These are phyloP conservation scores for Thera obeliscata DNA, from an alignment of 2,888 invertebrate species.

Conservation along the genomic window DNA sequence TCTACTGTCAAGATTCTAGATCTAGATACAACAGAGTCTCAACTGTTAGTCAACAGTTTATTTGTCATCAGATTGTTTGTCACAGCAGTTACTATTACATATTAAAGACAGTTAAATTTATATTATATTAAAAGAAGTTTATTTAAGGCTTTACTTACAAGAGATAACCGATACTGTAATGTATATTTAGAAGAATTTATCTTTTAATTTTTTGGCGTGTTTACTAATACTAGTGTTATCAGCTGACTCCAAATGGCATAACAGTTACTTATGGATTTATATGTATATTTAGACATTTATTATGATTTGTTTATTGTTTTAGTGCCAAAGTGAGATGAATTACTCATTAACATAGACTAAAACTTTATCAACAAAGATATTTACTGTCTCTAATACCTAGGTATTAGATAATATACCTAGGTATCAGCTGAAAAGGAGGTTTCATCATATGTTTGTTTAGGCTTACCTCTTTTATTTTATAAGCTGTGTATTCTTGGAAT, in stretches of 20 bases:
- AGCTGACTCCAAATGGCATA: slow-evolving; percentile 65
- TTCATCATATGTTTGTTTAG: no score
- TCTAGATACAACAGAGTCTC: no score
- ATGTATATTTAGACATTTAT: slow-evolving; percentile 68
- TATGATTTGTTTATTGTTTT: slow-evolving; percentile 48
- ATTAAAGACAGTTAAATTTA: no score
- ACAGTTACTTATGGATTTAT: slow-evolving; percentile 67
- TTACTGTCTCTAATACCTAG: neutral
- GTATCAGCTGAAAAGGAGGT: no score
- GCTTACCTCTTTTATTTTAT: no score
- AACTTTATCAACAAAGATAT: neutral
- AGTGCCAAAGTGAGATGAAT: slow-evolving; percentile 43
- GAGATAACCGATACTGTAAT: slow-evolving; percentile 53
- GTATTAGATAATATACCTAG: no score
- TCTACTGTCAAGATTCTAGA: no score
- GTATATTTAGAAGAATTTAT: slow-evolving; percentile 62
- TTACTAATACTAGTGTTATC: slow-evolving; percentile 43
- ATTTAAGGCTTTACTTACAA: slow-evolving; percentile 34
- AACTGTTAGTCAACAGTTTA: no score
- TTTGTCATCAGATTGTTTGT: no score
- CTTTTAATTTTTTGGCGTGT: slow-evolving; percentile 34
- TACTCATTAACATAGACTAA: slow-evolving; percentile 16
- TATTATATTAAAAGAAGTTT: neutral
- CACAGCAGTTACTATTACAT: neutral
- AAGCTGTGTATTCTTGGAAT: no score